Evolutionary conservation across 92 coral and sea anemone genomes (phyloP), one percentile per base, ranked within the genome.

Genomic region (Epizoanthus ramosus): DNA sequence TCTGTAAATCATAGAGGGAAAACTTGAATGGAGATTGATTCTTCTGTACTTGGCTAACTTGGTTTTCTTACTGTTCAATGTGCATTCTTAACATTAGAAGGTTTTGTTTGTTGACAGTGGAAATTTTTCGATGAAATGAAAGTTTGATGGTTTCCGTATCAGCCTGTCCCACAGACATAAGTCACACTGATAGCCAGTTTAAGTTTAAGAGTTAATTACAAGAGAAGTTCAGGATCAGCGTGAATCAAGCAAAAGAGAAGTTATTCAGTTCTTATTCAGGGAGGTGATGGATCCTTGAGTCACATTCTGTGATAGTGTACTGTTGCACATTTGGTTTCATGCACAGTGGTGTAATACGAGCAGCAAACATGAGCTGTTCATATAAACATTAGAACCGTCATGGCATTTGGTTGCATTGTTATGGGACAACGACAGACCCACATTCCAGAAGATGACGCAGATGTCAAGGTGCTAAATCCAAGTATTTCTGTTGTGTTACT

Each of bases 351-450:
- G 9, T 61, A 24, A 5, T 64, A 16, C 80, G 28, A 75, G 80
- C 67, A 61, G 66, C 71, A 77, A 77, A 19, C 71, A 77, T 77
- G 82, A 65, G 47, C 58, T 61, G 35, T 77, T 77, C 71, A 77
- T 59, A 63, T 77, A 61, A 77, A 77, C 57, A 60, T 21, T 50
- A 77, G 25, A 41, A 41, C 22, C 2, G 71, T 17, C 33, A 77
- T 77, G 82, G 82, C 82, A 41, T 23, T 77, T 61, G 82, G 82
- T 45, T 77, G 63, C 10, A 57, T 77, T 77, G 52, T 63, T 43
- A 77, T 77, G 82, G 82, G 82, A 8, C 82, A 77, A n/a, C 71
- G 66, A 28, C 82, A 77, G 65, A 61, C 82, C 60, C 82, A 77
- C 56, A 39, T 77, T 61, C 65, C 82, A 61, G 82, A 77, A 61